Evolutionary conservation across 2,888 invertebrate genomes (phyloP).

Genomic region (Andrena fulva): DNA sequence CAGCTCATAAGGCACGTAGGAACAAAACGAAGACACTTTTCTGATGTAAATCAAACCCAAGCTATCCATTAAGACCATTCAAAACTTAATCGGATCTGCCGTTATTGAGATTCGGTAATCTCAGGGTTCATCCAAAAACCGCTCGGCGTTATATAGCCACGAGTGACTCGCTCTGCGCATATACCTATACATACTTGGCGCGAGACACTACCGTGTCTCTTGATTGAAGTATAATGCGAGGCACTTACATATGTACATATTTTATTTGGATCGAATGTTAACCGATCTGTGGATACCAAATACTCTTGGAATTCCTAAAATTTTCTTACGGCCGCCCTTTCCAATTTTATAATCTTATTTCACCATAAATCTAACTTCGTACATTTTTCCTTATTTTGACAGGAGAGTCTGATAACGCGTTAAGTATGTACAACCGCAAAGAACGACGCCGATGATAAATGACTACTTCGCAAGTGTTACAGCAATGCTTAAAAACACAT

Average conservation of each 20-base stretch:
- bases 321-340: not conserved
- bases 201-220: too few relatives aligned
- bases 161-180: too few relatives aligned
- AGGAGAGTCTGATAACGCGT: conserved; percentile 9
- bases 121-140: too few relatives aligned
- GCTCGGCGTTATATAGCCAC: too few relatives aligned
- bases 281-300: not conserved
- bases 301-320: not conserved
- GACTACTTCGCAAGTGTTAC: conserved; percentile 32
- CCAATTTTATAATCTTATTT: not conserved
- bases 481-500: conserved; percentile 63
- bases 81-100: too few relatives aligned
- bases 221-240: too few relatives aligned
- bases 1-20: too few relatives aligned
- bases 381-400: conserved; percentile 25
- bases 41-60: too few relatives aligned
- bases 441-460: conserved; percentile 40
- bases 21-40: too few relatives aligned
- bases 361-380: not conserved
- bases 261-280: not conserved
- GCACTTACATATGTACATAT: not conserved
- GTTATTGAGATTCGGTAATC: too few relatives aligned
- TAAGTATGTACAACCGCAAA: conserved; percentile 31
- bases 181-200: too few relatives aligned
- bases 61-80: too few relatives aligned